A percentile compares a stretch with the other conserved stretches of the same genome.
Evolutionary conservation across 2,888 invertebrate genomes (phyloP).

Genomic region (Diaprepes abbreviatus): DNA sequence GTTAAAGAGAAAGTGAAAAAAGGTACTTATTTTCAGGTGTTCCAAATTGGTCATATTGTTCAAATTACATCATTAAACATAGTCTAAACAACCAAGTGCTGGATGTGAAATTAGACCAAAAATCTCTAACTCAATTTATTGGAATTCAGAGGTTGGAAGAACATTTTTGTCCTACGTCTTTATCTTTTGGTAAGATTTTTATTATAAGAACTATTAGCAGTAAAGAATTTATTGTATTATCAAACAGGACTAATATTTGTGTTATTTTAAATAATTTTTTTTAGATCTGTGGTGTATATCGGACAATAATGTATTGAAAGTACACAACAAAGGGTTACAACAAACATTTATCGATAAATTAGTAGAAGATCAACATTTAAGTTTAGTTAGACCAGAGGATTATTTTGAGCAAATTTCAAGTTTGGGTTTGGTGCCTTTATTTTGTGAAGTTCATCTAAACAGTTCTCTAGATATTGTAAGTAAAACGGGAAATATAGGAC

Average conservation of each 20-base stretch:
- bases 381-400: constrained; percentile 73
- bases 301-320: constrained; percentile 69
- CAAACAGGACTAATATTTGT: too few relatives aligned
- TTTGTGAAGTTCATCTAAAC: constrained; percentile 64
- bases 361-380: constrained; percentile 73
- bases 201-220: too few relatives aligned
- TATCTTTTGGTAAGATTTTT: constrained; percentile 76
- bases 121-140: constrained; percentile 73
- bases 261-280: too few relatives aligned
- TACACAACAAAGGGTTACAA: constrained; percentile 75
- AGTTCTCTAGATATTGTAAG: constrained; percentile 61
- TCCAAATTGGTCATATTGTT: constrained; percentile 64
- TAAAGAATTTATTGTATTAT: too few relatives aligned
- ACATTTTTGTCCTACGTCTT: constrained; percentile 86
- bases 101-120: constrained; percentile 71
- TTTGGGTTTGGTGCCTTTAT: constrained; percentile 74
- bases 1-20: too few relatives aligned
- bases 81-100: constrained; percentile 62
- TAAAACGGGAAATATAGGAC: too few relatives aligned
- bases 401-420: constrained; percentile 72
- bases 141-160: constrained; percentile 82
- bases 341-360: constrained; percentile 74
- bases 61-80: constrained; percentile 61
- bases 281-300: constrained; percentile 69
- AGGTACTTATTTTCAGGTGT: constrained; percentile 55